phyloP scores from a whole-genome alignment of 2,888 invertebrate genomes.

The Uloborus plumipes region DNA sequence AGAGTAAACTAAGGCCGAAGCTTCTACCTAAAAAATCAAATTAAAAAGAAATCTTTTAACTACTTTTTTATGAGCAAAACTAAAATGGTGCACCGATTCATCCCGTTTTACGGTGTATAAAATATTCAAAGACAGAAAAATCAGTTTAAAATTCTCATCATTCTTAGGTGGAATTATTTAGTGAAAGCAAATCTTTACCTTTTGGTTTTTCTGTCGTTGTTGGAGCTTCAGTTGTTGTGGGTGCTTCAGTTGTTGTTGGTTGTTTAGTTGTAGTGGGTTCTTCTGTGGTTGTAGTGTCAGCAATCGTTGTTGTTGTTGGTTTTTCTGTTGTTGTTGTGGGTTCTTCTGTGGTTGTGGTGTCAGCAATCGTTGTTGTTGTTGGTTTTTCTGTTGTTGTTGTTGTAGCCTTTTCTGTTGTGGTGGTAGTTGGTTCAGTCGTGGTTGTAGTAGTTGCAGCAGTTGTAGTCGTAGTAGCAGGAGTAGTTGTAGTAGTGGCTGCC shows the following conservation, averaged over 20 bases:
- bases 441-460: not conserved
- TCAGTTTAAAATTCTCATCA: no score
- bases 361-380: not conserved
- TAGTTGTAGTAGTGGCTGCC: not conserved
- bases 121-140: no score
- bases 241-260: not conserved
- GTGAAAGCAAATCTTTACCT: not conserved
- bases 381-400: not conserved
- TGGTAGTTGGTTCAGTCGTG: not conserved
- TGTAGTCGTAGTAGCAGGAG: not conserved
- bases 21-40: no score
- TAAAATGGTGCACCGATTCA: no score
- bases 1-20: no score
- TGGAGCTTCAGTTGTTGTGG: slow-evolving; percentile 5
- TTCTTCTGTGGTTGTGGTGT: not conserved
- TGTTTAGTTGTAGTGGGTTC: not conserved
- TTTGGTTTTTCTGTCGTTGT: not conserved
- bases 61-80: no score
- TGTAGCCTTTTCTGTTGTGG: not conserved
- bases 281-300: not conserved
- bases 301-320: not conserved
- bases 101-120: no score
- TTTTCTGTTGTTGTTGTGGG: not conserved
- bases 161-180: no score
- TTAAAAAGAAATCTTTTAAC: no score